Base-by-base conservation (phyloP, 2,113 vertebrate species). In the Propithecus coquereli region DNA sequence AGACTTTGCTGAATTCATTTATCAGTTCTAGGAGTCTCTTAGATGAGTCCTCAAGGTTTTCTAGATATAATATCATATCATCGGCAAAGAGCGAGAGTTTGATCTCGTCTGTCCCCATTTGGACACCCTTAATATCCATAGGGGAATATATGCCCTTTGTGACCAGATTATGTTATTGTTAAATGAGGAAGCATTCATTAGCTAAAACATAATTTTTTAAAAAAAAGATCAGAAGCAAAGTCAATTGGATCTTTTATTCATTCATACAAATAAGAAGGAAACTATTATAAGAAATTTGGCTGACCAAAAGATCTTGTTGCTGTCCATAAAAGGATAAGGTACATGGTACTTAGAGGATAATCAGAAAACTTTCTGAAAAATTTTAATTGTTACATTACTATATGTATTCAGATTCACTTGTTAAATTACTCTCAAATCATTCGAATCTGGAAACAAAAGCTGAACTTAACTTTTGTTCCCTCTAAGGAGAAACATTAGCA, bases 371-470 rank as follows among this genome's bases (percentile, higher is more conserved):
- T 86, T 92, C 80, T 77, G 52, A 20, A 37, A 54, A 96, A 92
- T 59, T 90, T 84, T 40, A 91, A 87, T 52, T 79, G 50, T 66
- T 81, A 22, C 66, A 74, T 94, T 91, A 74, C 57, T 80, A 37
- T 66, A 45, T 76, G 23, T 82, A 86, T 77, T 89, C 32, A 77
- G 80, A 61, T 50, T 68, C 83, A 66, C 37, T 74, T 81, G 37
- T 59, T 90, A 93, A 93, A 92, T 61, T 87, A 83, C 61, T 81
- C 32, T 90, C 32, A 74, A 65, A 34, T 61, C 22, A 84, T 71
- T 92, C 71, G 95, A 70, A 89, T 84, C 65, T 88, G 25, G 61
- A 92, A 96, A 94, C 80, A 79, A 79, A 90, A 90, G 13, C 27
- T 71, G 13, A 91, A 73, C 52, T 90, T 87, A 68, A 85, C 8